These are phyloP conservation scores for Leistus spinibarbis DNA, from an alignment of 2,888 invertebrate genomes.

Conservation along the genomic window DNA sequence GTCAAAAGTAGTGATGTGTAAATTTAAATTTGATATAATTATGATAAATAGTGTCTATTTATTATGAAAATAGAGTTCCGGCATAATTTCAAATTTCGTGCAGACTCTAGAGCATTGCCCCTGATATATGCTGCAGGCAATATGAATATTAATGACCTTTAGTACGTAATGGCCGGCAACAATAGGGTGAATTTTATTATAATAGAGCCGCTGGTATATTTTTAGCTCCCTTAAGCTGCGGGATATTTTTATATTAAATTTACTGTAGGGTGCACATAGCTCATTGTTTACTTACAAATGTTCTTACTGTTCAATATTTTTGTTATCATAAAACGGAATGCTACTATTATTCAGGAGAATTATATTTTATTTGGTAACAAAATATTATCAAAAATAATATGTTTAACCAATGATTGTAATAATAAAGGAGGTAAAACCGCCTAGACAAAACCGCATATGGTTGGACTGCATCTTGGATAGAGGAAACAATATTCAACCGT, in stretches of 20 bases:
- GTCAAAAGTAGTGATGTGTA: neutral
- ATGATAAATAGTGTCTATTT: neutral
- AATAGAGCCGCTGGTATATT: constrained; percentile 14
- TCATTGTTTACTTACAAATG: neutral
- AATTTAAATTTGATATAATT: neutral
- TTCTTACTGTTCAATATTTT: neutral
- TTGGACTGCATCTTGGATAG: no score
- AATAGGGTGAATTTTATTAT: constrained; percentile 34
- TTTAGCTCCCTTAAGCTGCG: constrained; percentile 11
- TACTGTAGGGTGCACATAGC: neutral
- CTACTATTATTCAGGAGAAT: neutral
- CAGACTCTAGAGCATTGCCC: neutral
- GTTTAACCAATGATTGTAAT: no score
- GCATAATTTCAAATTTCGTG: neutral
- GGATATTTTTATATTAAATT: constrained; percentile 34
- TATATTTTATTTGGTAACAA: no score
- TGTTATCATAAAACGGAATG: neutral
- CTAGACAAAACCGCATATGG: no score
- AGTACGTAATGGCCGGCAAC: constrained; percentile 23
- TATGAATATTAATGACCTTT: constrained; percentile 34
- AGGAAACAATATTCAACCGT: no score
- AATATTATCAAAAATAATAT: no score
- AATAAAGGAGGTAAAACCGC: no score
- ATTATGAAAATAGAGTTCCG: neutral
- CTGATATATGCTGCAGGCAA: neutral